Base-by-base conservation (phyloP, 2,797 vertebrate genomes). In the Gadopsis marmoratus region DNA sequence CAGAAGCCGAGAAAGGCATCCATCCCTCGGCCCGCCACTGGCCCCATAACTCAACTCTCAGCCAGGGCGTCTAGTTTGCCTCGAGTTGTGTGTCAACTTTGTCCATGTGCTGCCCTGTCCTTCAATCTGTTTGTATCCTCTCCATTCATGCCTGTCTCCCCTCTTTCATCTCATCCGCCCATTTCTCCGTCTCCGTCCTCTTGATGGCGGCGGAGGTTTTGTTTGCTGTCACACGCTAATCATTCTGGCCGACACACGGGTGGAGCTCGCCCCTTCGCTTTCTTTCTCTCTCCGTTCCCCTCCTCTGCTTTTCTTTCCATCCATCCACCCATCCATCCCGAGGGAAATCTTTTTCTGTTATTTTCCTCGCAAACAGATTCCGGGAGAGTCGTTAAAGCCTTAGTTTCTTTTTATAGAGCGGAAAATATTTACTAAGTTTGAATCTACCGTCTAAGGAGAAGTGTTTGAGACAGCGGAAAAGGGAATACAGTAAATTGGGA, bases 1-100 rank as follows among this genome's bases (percentile, higher is more conserved):
- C 86, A 76, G 73, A 79, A 84, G 82, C 78, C 19, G 62, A 87
- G 85, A 87, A 88, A 81, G 75, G 61, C 75, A 86, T 87, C 71
- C 76, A 83, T 84, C 84, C 76, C 31, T 72, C 55, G 12, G 61
- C 53, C 68, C 54, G 1, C 72, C 29, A 51, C 43, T 51, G 51
- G 70, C 79, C 79, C 74, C 79, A 75, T 75, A 78, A 77, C 74
- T 92, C 71, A 75, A 33, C 74, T 59, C 70, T 43, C 45, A 68
- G 61, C 63, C 62, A 33, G 78, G 69, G 45, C 26, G 37, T 63
- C 66, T 54, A 33, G 64, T 70, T 81, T 73, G 63, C 68, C 39
- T 66, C 50, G 19, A 21, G 19, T 16, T 23, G 43, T 12, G 61
- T 55, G 61, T 71, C 65, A 2, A 39, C 61, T 69, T 39, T 54